Evolutionary conservation across 2,797 vertebrate species (phyloP).

Genomic region (Pipistrellus pipistrellus): DNA sequence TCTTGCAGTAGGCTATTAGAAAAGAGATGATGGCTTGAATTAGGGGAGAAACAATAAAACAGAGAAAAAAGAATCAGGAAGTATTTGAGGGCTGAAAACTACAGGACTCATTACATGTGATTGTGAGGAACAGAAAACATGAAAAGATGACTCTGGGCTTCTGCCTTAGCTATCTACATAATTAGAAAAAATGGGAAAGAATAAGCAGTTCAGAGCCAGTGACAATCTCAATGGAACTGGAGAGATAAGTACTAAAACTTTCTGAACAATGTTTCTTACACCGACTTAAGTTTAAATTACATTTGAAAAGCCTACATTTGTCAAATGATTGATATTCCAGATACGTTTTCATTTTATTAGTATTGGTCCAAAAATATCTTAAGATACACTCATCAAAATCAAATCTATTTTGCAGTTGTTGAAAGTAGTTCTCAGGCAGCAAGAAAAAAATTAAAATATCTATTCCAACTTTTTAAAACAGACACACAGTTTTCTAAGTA

Average conservation of each 20-base stretch:
- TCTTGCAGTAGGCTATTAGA: neutral
- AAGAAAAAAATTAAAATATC: slow-evolving; percentile 66
- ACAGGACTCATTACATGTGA: neutral
- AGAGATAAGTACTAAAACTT: neutral
- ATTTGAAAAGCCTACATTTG: neutral
- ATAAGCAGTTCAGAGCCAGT: neutral
- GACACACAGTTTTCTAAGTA: slow-evolving; percentile 61
- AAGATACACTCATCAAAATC: slow-evolving; percentile 25
- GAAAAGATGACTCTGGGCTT: neutral
- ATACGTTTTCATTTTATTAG: slow-evolving; percentile 29
- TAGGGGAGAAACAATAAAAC: neutral
- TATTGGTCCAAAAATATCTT: slow-evolving; percentile 28
- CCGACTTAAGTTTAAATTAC: neutral
- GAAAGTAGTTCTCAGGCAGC: slow-evolving; percentile 6
- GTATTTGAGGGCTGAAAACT: neutral
- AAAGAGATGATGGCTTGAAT: neutral
- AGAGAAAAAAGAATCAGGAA: neutral
- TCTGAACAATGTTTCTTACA: neutral
- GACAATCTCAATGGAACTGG: neutral
- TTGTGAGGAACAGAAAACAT: neutral
- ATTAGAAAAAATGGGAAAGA: neutral
- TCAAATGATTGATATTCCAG: neutral
- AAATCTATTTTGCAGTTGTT: slow-evolving; percentile 2
- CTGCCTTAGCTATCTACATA: neutral
- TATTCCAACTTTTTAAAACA: slow-evolving; percentile 65